These are phyloP conservation scores for Aphidius colemani DNA, from an alignment of 2,888 invertebrate species.

Conservation along the genomic window DNA sequence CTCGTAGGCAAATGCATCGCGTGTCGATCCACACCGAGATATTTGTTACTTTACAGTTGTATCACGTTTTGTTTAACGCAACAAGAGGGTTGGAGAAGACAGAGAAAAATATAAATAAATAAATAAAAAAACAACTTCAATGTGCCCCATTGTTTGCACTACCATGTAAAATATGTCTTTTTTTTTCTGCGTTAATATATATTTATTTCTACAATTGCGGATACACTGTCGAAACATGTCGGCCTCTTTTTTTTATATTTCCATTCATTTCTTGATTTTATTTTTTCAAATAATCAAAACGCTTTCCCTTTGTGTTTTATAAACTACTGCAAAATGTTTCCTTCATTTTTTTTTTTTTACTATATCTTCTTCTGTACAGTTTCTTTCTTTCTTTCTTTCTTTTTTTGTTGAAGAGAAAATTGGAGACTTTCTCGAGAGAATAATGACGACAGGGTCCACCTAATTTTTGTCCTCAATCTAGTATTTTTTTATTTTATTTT, in stretches of 20 bases:
- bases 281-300: background rate
- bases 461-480: background rate
- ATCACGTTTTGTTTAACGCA: slow-evolving; percentile 47
- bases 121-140: slow-evolving; percentile 43
- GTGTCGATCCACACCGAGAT: slow-evolving; percentile 58
- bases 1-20: slow-evolving; percentile 47
- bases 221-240: slow-evolving; percentile 18
- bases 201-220: slow-evolving; percentile 12
- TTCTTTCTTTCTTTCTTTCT: slow-evolving; percentile 2
- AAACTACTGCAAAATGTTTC: slow-evolving; percentile 5
- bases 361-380: background rate
- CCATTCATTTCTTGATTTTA: background rate
- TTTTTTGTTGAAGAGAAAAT: background rate
- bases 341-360: slow-evolving; percentile 2
- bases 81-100: slow-evolving; percentile 32
- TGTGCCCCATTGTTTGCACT: slow-evolving; percentile 52
- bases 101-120: slow-evolving; percentile 21
- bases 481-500: slow-evolving; percentile 28
- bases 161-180: slow-evolving; percentile 21
- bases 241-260: slow-evolving; percentile 18
- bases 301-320: slow-evolving; percentile 14
- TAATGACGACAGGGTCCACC: background rate
- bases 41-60: slow-evolving; percentile 57
- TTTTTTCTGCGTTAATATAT: background rate
- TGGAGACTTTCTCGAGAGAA: background rate